Conservation (phyloP, 2,797 vertebrate genomes). For the Microhierax caerulescens region DNA sequence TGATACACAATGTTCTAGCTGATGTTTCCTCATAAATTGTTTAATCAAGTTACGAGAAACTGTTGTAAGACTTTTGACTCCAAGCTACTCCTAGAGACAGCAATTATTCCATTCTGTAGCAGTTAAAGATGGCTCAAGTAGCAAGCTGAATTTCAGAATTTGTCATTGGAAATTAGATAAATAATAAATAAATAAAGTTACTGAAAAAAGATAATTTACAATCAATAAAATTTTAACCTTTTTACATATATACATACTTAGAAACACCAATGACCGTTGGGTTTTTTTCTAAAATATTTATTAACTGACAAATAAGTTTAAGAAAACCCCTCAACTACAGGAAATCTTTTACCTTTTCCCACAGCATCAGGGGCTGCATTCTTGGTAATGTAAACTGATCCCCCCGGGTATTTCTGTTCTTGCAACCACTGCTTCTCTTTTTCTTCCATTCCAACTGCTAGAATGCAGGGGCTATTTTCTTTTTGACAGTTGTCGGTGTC, state of each 20-base stretch:
- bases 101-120: background rate
- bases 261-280: background rate
- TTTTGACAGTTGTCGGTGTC: slow-evolving; percentile 69
- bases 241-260: background rate
- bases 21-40: background rate
- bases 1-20: background rate
- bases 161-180: background rate
- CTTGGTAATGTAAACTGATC: slow-evolving; percentile 50
- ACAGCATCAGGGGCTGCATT: slow-evolving; percentile 46
- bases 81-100: background rate
- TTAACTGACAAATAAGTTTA: background rate
- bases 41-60: background rate
- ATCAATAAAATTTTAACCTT: background rate
- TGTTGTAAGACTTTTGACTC: background rate
- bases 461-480: slow-evolving; percentile 55
- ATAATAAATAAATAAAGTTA: background rate
- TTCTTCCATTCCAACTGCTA: slow-evolving; percentile 52
- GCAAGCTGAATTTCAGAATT: background rate
- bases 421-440: slow-evolving; percentile 67
- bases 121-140: background rate
- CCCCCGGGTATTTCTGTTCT: slow-evolving; percentile 58
- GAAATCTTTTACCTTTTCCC: slow-evolving; percentile 67
- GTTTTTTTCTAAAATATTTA: background rate
- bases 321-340: background rate
- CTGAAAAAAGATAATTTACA: background rate